Evolutionary conservation across 1,140 invertebrate species (phyloP).

Genomic region (Latrodectus geometricus): DNA sequence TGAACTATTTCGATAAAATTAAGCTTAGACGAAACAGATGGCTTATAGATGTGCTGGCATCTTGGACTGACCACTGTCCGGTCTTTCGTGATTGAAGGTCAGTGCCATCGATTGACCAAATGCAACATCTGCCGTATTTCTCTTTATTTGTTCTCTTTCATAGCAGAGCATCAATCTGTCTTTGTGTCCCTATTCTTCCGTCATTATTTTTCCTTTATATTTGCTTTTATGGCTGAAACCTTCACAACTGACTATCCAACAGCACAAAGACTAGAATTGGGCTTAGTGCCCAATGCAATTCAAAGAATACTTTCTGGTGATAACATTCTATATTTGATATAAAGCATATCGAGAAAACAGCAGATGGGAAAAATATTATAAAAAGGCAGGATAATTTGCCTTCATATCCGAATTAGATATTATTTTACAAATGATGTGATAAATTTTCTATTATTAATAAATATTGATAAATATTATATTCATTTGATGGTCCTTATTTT

Average conservation of each 20-base stretch:
- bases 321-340: no score
- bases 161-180: slow-evolving; percentile 3
- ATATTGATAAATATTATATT: no score
- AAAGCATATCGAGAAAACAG: no score
- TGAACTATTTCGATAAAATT: background rate
- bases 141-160: slow-evolving; percentile 8
- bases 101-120: slow-evolving; percentile 21
- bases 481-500: no score
- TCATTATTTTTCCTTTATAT: background rate
- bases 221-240: background rate
- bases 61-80: slow-evolving; percentile 21
- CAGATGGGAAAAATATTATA: no score
- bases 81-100: slow-evolving; percentile 19
- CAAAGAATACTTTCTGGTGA: no score
- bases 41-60: background rate
- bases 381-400: no score
- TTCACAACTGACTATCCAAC: background rate
- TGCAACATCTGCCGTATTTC: slow-evolving; percentile 21
- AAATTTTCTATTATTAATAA: no score
- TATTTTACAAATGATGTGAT: no score
- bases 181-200: slow-evolving; percentile 1
- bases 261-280: no score
- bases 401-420: no score
- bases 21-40: slow-evolving; percentile 1
- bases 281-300: no score